Conservation (phyloP, 2,797 vertebrate species). For the Falco novaeseelandiae region DNA sequence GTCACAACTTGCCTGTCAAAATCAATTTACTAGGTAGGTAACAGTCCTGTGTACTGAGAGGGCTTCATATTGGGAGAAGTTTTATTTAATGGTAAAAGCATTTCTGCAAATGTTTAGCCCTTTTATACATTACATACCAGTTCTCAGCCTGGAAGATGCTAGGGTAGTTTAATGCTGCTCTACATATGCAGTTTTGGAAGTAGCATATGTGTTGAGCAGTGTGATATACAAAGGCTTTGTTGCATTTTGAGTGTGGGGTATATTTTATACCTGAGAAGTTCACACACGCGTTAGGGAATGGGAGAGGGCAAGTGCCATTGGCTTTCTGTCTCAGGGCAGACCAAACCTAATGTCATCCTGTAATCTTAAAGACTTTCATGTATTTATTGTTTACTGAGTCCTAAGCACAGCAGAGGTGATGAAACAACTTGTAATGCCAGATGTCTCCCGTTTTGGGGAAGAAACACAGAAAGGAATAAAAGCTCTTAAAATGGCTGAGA, state of each 20-base stretch:
- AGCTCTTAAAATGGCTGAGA: not conserved
- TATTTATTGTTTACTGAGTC: not conserved
- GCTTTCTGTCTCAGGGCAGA: not conserved
- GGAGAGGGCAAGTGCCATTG: not conserved
- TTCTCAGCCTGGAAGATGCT: not conserved
- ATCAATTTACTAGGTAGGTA: conserved; percentile 26
- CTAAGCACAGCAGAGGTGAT: not conserved
- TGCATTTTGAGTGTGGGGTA: not conserved
- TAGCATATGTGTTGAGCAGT: not conserved
- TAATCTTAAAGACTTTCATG: not conserved
- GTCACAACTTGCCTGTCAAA: conserved; percentile 4
- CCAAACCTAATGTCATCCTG: not conserved
- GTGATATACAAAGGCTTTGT: not conserved
- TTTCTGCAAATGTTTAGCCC: not conserved
- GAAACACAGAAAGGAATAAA: not conserved
- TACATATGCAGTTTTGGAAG: not conserved
- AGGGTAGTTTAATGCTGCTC: not conserved
- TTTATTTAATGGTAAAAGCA: conserved; percentile 5
- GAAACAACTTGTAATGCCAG: not conserved
- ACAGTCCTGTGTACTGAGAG: not conserved
- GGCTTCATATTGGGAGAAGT: not conserved
- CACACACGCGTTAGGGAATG: not conserved
- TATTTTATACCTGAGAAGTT: conserved; percentile 17
- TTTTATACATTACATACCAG: conserved; percentile 1
- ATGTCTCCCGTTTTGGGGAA: not conserved